Base-by-base conservation (phyloP, 2,888 invertebrate species). In the Hoplodrina blanda region DNA sequence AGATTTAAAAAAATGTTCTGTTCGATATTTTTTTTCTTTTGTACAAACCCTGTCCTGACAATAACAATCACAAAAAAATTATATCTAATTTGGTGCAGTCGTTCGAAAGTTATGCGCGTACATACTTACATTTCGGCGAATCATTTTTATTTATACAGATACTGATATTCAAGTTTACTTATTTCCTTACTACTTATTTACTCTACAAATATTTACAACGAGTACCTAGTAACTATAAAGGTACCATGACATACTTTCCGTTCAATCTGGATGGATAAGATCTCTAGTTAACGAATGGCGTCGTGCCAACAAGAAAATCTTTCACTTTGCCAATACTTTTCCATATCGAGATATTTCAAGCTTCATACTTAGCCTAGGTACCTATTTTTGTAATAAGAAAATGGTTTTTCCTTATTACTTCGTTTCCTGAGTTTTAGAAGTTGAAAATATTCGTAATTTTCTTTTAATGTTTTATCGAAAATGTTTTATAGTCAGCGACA, bases 251-350 rank as follows among this genome's bases (percentile, higher is more conserved):
- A 69, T 69, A 69, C 37, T 46, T 59, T 37, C 37, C n/a, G 57
- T 63, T 33, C 55, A 55, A 69, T 72, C 53, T 64, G 37, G 19
- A 25, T 49, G 72, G 64, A 77, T 76, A 77, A 77, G 20, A 63
- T 76, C 73, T 78, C 37, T 61, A 50, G 73, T 73, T 77, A 61
- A 64, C 62, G 37, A 52, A 69, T 78, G 78, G 77, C 77, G 25
- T 7, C 11, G 46, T 66, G 78, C 74, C 77, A 78, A 69, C 52
- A 69, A 62, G 61, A 77, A 73, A 63, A 63, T 57, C 61, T 61
- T 55, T 52, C 50, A 73, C 55, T 54, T 59, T 69, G 73, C 73
- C 76, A 73, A 77, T 76, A 65, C 46, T 68, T 62, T 25, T 25
- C 49, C 20, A 62, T 62, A 77, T 64, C 46, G 68, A 49, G 37